Evolutionary conservation across 2,113 vertebrate species (phyloP).

Genomic region (Oncorhynchus kisutch): DNA sequence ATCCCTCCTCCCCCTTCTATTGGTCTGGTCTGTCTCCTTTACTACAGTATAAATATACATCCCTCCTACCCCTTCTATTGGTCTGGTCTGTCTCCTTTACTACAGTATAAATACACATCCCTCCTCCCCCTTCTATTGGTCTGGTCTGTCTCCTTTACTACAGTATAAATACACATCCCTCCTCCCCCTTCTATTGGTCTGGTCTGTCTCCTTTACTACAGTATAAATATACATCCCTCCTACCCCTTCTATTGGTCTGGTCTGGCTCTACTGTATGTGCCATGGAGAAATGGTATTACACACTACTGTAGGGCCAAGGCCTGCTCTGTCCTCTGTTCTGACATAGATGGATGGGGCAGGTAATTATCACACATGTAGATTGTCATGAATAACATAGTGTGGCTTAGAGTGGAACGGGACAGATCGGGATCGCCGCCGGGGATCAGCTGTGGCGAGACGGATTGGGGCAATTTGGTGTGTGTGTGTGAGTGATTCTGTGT

Average conservation of each 20-base stretch:
- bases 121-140: too few species aligned
- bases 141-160: too few species aligned
- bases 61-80: background rate
- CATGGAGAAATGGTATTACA: constrained; percentile 59
- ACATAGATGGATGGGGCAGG: constrained; percentile 65
- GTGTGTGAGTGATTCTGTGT: too few species aligned
- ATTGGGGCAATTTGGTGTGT: constrained; percentile 71
- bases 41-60: too few species aligned
- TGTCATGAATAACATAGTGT: constrained; percentile 68
- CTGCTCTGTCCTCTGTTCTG: constrained; percentile 2
- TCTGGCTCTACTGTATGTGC: constrained; percentile 47
- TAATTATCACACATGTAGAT: constrained; percentile 76
- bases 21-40: too few species aligned
- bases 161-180: too few species aligned
- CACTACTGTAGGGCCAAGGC: constrained; percentile 15
- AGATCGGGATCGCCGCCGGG: constrained; percentile 32
- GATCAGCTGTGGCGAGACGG: constrained; percentile 74
- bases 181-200: too few species aligned
- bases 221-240: too few species aligned
- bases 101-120: too few species aligned
- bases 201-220: too few species aligned
- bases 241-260: background rate
- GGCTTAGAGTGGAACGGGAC: constrained; percentile 53
- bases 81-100: constrained; percentile 39
- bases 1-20: too few species aligned